Evolutionary conservation across 2,797 vertebrate species (phyloP).

Genomic region (Tympanoctomys barrerae): DNA sequence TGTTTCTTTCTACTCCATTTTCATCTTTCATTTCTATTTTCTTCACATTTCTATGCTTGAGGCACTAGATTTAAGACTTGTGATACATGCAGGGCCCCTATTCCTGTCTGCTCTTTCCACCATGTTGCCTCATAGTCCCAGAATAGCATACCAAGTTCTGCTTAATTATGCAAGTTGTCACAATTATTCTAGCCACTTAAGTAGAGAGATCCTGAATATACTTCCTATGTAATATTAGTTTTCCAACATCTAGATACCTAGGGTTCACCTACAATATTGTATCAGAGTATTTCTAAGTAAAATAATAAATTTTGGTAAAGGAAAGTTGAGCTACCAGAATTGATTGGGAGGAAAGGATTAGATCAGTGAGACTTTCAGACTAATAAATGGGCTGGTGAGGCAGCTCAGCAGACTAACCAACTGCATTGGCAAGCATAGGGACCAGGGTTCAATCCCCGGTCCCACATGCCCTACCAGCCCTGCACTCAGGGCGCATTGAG

Average conservation of each 20-base stretch:
- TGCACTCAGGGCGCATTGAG: too few species aligned
- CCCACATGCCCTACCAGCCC: too few species aligned
- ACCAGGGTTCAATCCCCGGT: too few species aligned
- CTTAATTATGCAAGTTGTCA: background rate
- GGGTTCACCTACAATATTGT: background rate
- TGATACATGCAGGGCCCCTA: background rate
- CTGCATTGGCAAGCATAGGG: too few species aligned
- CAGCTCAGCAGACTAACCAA: too few species aligned
- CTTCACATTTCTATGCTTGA: constrained; percentile 7
- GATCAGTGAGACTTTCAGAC: background rate
- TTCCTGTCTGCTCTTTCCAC: background rate
- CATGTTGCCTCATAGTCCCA: background rate
- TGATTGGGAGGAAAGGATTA: background rate
- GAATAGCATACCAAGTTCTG: background rate
- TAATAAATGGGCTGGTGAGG: constrained; percentile 10
- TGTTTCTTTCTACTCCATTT: background rate
- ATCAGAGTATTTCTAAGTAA: constrained; percentile 49
- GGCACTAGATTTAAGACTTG: background rate
- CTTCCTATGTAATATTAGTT: background rate
- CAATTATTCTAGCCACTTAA: constrained; percentile 50
- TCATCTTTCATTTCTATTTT: background rate
- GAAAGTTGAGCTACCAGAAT: background rate
- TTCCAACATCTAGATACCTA: background rate
- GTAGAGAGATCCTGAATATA: background rate
- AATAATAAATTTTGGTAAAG: constrained; percentile 27